Percentiles rank a stretch among this genome's conserved stretches.
Conservation (phyloP, 2,113 vertebrate species). For the Pelusios castaneus region DNA sequence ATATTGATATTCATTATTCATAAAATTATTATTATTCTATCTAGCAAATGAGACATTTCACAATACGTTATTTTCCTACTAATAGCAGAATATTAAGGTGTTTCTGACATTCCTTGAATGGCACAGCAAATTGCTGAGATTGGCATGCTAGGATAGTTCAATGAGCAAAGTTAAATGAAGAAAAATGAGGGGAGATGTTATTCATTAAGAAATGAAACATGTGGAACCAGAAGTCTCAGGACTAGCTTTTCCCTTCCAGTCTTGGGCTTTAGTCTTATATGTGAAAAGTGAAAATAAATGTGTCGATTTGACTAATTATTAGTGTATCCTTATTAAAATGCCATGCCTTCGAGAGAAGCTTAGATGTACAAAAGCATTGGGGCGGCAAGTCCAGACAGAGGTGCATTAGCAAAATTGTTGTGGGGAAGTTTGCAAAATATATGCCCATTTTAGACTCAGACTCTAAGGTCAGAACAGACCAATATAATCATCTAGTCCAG, state of each 20-base stretch:
- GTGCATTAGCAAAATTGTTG: not conserved
- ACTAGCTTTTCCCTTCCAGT: not conserved
- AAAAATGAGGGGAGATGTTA: not conserved
- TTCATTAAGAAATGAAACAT: not conserved
- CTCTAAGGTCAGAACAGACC: too few relatives aligned
- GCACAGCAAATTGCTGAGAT: not conserved
- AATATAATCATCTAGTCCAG: too few relatives aligned
- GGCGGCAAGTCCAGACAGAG: not conserved
- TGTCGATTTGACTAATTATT: not conserved
- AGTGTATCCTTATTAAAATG: not conserved
- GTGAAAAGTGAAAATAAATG: not conserved
- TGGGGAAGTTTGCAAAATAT: not conserved
- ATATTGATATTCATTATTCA: too few relatives aligned
- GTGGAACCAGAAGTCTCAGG: not conserved
- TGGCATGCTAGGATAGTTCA: not conserved
- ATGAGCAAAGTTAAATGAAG: not conserved
- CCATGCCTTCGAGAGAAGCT: not conserved
- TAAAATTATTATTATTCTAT: not conserved
- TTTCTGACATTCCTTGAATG: not conserved
- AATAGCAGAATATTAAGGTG: not conserved
- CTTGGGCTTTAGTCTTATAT: not conserved
- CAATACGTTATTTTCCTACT: not conserved
- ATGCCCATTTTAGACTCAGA: not conserved
- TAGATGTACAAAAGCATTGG: not conserved
- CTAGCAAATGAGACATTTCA: not conserved